Base-by-base conservation (phyloP, 2,113 vertebrate genomes). In the Orientallactaga bullata region DNA sequence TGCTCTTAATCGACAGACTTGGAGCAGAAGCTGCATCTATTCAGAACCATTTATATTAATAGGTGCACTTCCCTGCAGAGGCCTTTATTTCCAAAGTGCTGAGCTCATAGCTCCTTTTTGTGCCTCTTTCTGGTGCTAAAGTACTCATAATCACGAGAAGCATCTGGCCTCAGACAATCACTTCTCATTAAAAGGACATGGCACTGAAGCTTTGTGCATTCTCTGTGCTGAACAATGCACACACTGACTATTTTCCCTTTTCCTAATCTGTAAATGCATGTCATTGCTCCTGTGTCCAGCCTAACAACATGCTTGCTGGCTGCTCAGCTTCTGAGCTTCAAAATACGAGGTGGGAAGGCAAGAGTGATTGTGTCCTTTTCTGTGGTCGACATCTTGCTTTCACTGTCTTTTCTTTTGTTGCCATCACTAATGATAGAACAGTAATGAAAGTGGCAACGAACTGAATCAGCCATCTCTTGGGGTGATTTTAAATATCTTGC, bases 151-250 rank as follows among this genome's bases (percentile, higher is more conserved):
- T 12, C 89, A 97, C 93, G 94, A 93, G 94, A 71, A 98, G 94
- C 98, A 98, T 97, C 95, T 98, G 97, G 95, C 87, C 35, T 42
- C 94, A 97, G 90, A 97, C 96, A 96, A 93, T 95, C 96, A 89
- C 95, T 98, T 97, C 97, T 97, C 85, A 69, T 98, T 98, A 97
- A 97, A 97, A 98, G 96, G 96, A 97, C 89, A 83, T 79, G 93
- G 96, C 96, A 97, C 76, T 23, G 1, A 91, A 96, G 93, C 95
- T 96, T 92, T 79, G 95, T 92, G 95, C 86, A 96, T 97, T 96
- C 93, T 98, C 96, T 97, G 85, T 88, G 93, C 89, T 93, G 85
- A 98, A 94, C 95, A 97, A 90, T 90, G 88, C 72, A 91, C 93
- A 80, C 81, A 95, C 18, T 90, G 95, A 96, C 96, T 90, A 97